These are phyloP conservation scores for Smithornis capensis DNA, from an alignment of 2,113 vertebrate genomes.

Conservation along the genomic window DNA sequence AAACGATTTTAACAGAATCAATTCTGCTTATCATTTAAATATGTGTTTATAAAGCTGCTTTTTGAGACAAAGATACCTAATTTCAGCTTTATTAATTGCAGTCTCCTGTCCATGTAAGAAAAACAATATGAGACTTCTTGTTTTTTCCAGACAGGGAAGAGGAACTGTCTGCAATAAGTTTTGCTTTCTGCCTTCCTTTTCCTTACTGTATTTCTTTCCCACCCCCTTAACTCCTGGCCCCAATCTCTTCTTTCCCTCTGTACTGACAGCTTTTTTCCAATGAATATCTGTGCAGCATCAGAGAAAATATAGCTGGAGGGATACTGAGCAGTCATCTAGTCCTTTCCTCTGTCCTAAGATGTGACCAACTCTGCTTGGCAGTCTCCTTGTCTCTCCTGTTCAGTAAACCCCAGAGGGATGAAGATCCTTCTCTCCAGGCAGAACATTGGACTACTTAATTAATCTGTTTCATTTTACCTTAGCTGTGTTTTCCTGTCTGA, in stretches of 20 bases:
- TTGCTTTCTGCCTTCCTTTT: background rate
- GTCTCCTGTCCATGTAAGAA: background rate
- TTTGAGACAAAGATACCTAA: background rate
- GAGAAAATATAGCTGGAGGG: background rate
- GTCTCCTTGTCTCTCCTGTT: background rate
- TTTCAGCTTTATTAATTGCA: background rate
- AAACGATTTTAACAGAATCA: background rate
- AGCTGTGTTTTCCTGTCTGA: background rate
- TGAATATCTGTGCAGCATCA: background rate
- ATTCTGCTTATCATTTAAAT: background rate
- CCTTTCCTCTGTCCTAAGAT: background rate
- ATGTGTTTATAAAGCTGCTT: background rate
- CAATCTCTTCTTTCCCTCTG: background rate
- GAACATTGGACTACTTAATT: background rate
- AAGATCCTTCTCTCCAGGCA: background rate
- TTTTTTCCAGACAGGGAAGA: background rate
- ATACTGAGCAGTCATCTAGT: background rate
- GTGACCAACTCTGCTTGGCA: background rate
- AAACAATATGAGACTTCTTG: background rate
- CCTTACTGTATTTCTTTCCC: background rate
- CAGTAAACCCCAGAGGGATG: background rate
- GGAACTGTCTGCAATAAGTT: background rate
- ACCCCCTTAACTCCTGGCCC: background rate
- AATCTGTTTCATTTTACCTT: background rate
- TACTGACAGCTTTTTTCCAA: conserved; percentile 1